Base-by-base conservation (phyloP, 2,888 invertebrate genomes). In the Bugula neritina region DNA sequence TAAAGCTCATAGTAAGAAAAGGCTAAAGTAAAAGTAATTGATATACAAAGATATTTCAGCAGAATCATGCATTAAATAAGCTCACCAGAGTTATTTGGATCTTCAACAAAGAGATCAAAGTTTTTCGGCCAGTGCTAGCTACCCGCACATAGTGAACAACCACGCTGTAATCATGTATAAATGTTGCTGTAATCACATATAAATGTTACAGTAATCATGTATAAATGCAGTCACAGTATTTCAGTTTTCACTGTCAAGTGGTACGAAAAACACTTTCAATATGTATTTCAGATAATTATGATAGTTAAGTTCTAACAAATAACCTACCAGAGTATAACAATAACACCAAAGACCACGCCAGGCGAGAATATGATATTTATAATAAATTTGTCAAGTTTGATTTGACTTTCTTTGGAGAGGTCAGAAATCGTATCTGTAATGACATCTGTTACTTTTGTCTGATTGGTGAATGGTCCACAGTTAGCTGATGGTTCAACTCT, bases 271-370 rank as follows among this genome's bases (percentile, higher is more conserved):
- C n/a, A n/a, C n/a, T n/a, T n/a, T n/a, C n/a, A n/a, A n/a, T n/a
- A n/a, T n/a, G n/a, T n/a, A 54, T 17, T 54, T 13, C 54, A 54
- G 54, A 17, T 17, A n/a, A 17, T 54, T 13, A 17, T 17, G 13
- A 54, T 13, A 17, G 54, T 17, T n/a, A n/a, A n/a, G n/a, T n/a
- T n/a, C n/a, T n/a, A n/a, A n/a, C n/a, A n/a, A n/a, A n/a, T n/a
- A n/a, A 13, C 79, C 78, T 77, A 82, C 83, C 79, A 74, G 29
- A 83, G 73, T 29, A 78, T 70, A 0, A 81, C 76, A 29, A 82
- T 74, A 21, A 79, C 71, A n/a, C 76, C 76, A n/a, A 78, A 78
- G 21, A 81, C 76, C 72, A 80, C 80, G 2, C 80, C 82, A 27
- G 79, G 78, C 0, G 81, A 80, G 2, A 79, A 76, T 27, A 82